phyloP scores from a whole-genome alignment of 2,113 vertebrate species.

The Mugil cephalus region DNA sequence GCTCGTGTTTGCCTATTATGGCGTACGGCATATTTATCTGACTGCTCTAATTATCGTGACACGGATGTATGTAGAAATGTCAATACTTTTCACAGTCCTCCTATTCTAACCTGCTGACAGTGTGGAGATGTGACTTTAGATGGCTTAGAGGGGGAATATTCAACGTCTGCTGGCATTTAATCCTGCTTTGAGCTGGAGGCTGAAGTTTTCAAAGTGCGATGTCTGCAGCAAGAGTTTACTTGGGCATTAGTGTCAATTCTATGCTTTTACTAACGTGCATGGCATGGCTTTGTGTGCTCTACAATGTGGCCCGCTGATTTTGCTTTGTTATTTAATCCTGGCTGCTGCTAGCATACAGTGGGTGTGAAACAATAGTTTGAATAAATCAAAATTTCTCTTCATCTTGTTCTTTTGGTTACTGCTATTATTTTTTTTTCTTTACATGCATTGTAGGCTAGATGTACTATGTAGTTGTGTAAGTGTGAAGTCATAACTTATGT shows the following conservation, averaged over 20 bases:
- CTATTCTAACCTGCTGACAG: not conserved
- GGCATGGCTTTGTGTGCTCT: not conserved
- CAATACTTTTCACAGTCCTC: not conserved
- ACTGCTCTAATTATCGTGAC: not conserved
- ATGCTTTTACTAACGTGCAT: not conserved
- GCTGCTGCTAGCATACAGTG: not conserved
- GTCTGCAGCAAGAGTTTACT: slow-evolving; percentile 8
- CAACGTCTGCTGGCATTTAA: slow-evolving; percentile 1
- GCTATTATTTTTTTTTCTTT: not conserved
- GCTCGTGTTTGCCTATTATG: not conserved
- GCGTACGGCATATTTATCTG: not conserved
- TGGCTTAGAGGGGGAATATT: slow-evolving; percentile 2
- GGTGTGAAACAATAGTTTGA: not conserved
- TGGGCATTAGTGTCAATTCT: not conserved
- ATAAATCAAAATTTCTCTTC: not conserved
- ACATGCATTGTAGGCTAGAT: not conserved
- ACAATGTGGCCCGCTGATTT: not conserved
- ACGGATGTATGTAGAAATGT: not conserved
- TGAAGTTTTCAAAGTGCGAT: not conserved
- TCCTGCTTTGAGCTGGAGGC: not conserved
- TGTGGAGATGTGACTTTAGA: not conserved
- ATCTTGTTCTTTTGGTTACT: not conserved
- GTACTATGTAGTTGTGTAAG: not conserved
- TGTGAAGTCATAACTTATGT: not conserved
- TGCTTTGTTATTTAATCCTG: not conserved